Evolutionary conservation across 2,113 vertebrate species (phyloP).

Genomic region (Heliornis fulica): DNA sequence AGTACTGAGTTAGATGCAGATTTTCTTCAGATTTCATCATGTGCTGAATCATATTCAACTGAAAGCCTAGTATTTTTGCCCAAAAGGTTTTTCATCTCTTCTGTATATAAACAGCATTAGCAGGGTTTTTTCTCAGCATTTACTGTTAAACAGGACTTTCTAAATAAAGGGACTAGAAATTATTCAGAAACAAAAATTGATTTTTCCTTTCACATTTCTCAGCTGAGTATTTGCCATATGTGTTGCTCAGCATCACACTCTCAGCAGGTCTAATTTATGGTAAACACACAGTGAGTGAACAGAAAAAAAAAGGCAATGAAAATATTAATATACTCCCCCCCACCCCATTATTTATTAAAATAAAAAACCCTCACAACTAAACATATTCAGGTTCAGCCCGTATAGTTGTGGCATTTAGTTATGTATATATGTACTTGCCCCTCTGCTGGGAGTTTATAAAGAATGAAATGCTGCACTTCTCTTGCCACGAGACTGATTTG

Average conservation of each 20-base stretch:
- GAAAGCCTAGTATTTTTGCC: neutral
- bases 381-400: neutral
- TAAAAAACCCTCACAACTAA: no score
- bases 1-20: neutral
- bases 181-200: conserved; percentile 62
- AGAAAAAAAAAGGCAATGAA: conserved; percentile 7
- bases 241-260: conserved; percentile 70
- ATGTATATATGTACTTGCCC: neutral
- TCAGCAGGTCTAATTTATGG: conserved; percentile 78
- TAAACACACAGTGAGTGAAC: conserved; percentile 66
- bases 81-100: neutral
- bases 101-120: neutral
- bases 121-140: conserved; percentile 6
- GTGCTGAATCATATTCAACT: neutral
- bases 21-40: neutral
- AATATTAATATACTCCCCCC: neutral
- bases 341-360: neutral
- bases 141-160: conserved; percentile 22
- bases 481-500: neutral
- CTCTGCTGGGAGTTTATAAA: neutral
- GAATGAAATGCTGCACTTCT: neutral
- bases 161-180: conserved; percentile 44
- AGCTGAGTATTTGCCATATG: conserved; percentile 74
- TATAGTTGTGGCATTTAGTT: neutral
- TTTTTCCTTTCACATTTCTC: conserved; percentile 69